Evolutionary conservation across 35 echinoderm and acorn worm genomes (phyloP).

Genomic region (Heliocidaris erythrogramma): DNA sequence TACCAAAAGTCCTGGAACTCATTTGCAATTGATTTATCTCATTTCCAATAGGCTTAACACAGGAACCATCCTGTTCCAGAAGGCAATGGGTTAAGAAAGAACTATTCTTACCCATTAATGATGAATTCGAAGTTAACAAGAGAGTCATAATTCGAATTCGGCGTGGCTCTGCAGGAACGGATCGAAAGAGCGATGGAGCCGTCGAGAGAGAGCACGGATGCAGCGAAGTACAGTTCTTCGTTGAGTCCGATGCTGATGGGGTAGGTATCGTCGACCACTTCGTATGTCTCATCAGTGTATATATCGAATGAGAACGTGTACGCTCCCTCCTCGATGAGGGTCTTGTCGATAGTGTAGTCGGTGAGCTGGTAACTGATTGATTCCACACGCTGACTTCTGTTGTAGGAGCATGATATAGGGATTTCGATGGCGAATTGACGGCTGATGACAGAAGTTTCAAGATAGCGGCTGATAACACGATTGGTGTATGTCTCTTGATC

Average conservation of each 20-base stretch:
- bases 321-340: neutral
- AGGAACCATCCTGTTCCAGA: too few species aligned
- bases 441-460: neutral
- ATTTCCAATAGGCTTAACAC: too few species aligned
- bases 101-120: neutral
- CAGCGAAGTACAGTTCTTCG: constrained; percentile 25
- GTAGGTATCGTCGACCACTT: neutral
- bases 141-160: neutral
- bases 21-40: too few species aligned
- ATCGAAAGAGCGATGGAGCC: neutral
- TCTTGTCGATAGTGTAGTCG: constrained; percentile 49
- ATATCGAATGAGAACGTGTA: constrained; percentile 34
- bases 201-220: constrained; percentile 33
- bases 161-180: constrained; percentile 40
- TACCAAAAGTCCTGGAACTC: too few species aligned
- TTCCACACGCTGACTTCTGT: neutral
- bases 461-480: constrained; percentile 6
- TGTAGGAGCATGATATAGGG: constrained; percentile 14
- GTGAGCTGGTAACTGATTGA: neutral
- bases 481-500: constrained; percentile 24
- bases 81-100: neutral
- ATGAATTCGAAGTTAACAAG: neutral
- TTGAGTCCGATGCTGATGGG: constrained; percentile 35
- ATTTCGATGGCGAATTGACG: constrained; percentile 28
- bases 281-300: neutral